phyloP scores from a whole-genome alignment of 1,140 invertebrate genomes.

The Ips nitidus region DNA sequence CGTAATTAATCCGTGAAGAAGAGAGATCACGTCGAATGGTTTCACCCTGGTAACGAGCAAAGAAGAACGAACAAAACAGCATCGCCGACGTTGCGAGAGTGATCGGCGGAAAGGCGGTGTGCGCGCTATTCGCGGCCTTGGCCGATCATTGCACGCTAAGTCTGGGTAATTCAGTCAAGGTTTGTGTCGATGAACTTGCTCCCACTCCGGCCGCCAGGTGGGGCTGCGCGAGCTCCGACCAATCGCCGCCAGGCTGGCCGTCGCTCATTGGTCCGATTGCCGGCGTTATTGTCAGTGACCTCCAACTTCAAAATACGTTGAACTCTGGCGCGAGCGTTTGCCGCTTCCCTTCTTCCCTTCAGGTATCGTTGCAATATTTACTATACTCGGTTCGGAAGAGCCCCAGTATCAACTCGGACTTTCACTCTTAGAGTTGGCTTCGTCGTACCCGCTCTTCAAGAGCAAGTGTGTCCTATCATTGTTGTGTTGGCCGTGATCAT shows the following conservation, averaged over 20 bases:
- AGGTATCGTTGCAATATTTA: conserved; percentile 52
- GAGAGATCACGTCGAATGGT: neutral
- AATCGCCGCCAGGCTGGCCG: conserved; percentile 49
- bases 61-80: conserved; percentile 12
- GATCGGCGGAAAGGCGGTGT: conserved; percentile 31
- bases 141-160: conserved; percentile 56
- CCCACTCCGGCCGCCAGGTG: conserved; percentile 41
- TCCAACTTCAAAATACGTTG: conserved; percentile 65
- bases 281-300: conserved; percentile 60
- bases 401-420: conserved; percentile 51
- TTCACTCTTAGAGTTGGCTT: conserved; percentile 49
- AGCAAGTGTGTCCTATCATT: conserved; percentile 20
- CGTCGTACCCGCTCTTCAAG: conserved; percentile 19
- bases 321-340: conserved; percentile 52
- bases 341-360: conserved; percentile 47
- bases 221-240: conserved; percentile 41
- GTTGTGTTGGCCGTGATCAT: conserved; percentile 27
- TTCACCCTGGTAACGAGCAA: conserved; percentile 4
- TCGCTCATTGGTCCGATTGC: conserved; percentile 40
- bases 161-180: conserved; percentile 72
- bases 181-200: conserved; percentile 65
- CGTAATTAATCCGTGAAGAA: conserved; percentile 10
- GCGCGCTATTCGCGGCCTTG: conserved; percentile 54
- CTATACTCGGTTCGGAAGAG: conserved; percentile 46
- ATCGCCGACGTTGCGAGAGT: conserved; percentile 27